Evolutionary conservation across 2,888 invertebrate genomes (phyloP), one percentile per base, ranked within the genome.

Genomic region (Drosophila meridionalis): DNA sequence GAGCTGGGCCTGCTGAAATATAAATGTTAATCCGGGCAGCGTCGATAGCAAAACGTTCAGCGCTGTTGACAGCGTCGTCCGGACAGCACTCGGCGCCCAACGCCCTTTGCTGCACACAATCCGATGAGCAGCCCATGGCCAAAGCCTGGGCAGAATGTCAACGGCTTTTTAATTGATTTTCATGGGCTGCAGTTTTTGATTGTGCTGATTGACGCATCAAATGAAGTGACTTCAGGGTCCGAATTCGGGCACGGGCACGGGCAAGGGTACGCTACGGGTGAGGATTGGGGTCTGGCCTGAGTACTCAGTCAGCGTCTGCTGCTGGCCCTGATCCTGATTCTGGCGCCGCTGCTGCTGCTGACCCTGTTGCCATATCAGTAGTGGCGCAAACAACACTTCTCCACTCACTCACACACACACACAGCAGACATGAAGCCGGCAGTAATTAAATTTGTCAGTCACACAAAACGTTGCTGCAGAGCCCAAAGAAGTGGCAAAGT

Each of bases 131-230:
- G 14, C 50, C 42, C 56, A 42, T 42, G 61, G 56, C 55, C 61
- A 26, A 36, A 61, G 68, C 56, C 61, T 62, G 64, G 75, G 76
- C 87, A 86, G 90, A 77, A 66, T 82, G 90, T 90, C 86, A 86
- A 90, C 90, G 89, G 82, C 85, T 80, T 87, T 87, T 87, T 87
- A 87, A 87, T 87, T 87, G 87, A 90, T 87, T 87, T 87, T 90
- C 90, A 87, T 90, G 90, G 90, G 87, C 87, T 87, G 90, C 90
- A 87, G 85, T 89, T 87, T 89, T 88, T 90, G 89, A 89, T 89
- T 89, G 90, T 91, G 82, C 90, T 90, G 90, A 89, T 90, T 90
- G 91, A 89, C 90, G 88, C 91, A 86, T 91, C 89, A 91, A 91
- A 84, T 91, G 87, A 90, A 87, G 82, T 89, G 84, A 89, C 90